Conservation (phyloP, 2,113 vertebrate species). For the Puffinus mauretanicus region DNA sequence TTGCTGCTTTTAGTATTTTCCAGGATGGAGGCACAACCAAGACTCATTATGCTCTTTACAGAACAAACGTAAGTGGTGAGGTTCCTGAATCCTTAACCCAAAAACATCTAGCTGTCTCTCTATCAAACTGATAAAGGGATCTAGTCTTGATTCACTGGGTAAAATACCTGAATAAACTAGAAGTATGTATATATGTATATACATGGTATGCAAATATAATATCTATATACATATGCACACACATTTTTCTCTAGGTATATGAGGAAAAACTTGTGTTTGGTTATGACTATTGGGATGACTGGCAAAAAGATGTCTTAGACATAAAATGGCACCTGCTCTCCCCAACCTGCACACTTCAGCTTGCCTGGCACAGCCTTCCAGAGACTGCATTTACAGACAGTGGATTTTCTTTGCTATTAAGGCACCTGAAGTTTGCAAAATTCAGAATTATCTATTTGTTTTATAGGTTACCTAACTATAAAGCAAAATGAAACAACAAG, state of each 20-base stretch:
- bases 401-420: neutral
- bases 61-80: neutral
- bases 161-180: neutral
- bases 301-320: neutral
- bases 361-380: neutral
- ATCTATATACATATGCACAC: neutral
- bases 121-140: neutral
- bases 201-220: neutral
- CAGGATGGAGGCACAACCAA: neutral
- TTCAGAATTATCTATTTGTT: neutral
- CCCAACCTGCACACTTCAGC: neutral
- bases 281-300: neutral
- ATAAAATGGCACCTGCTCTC: neutral
- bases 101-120: neutral
- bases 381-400: neutral
- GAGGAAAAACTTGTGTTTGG: neutral
- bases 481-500: neutral
- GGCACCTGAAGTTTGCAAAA: neutral
- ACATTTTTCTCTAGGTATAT: neutral
- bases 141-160: neutral
- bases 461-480: neutral
- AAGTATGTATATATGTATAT: fast-evolving
- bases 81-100: neutral
- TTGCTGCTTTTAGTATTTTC: neutral
- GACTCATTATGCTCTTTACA: neutral